phyloP scores from a whole-genome alignment of 1,140 invertebrate species.

The Physella acuta region DNA sequence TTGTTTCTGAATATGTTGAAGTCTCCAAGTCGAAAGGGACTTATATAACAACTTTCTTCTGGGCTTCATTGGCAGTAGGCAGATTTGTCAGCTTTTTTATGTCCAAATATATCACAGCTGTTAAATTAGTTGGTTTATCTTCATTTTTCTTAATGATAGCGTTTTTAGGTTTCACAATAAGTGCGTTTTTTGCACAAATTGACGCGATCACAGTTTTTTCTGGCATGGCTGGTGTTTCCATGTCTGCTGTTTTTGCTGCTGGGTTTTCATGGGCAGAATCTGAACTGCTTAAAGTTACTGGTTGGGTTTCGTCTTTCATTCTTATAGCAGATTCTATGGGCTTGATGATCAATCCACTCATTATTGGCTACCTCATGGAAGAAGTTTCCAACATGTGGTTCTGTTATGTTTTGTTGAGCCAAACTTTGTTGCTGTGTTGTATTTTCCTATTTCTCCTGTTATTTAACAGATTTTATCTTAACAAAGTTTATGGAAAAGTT shows the following conservation, averaged over 20 bases:
- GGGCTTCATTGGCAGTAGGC: conserved; percentile 11
- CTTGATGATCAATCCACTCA: conserved; percentile 30
- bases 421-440: conserved; percentile 28
- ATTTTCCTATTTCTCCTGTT: conserved; percentile 21
- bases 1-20: conserved; percentile 24
- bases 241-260: conserved; percentile 34
- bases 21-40: conserved; percentile 18
- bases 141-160: neutral
- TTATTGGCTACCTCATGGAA: conserved; percentile 39
- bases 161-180: conserved; percentile 5
- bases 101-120: neutral
- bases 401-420: conserved; percentile 31
- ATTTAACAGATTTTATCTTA: conserved; percentile 7
- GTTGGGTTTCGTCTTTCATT: conserved; percentile 35
- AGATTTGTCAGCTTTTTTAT: conserved; percentile 17
- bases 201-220: conserved; percentile 18
- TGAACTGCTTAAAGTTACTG: conserved; percentile 34
- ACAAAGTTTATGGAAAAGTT: conserved; percentile 15
- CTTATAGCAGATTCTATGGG: conserved; percentile 33
- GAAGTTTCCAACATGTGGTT: conserved; percentile 38
- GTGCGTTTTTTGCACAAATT: neutral
- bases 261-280: conserved; percentile 37
- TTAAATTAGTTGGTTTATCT: conserved; percentile 2
- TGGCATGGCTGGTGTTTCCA: conserved; percentile 30
- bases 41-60: conserved; percentile 11